Evolutionary conservation across 2,888 invertebrate species (phyloP), one percentile per base, ranked within the genome.

Genomic region (Trachelus tabidus): DNA sequence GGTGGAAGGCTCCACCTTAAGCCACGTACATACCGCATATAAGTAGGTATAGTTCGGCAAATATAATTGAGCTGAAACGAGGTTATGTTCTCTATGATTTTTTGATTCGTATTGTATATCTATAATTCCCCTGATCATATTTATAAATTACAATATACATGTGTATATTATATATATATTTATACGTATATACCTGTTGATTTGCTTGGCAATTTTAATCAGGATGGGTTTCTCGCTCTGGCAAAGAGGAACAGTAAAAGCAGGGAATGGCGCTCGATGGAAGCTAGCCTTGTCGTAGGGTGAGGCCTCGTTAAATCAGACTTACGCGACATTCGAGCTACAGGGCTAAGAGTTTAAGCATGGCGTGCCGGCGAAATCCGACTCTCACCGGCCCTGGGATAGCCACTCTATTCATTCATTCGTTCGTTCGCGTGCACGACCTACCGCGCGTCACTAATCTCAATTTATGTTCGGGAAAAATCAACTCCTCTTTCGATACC

Each of bases 361-460:
- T 82, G 82, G 82, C 81, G 81, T 84, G 82, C 87, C 71, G 85
- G 87, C 87, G 89, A 88, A 89, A 89, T 82, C 84, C 83, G 89
- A 89, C 84, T 84, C 83, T 80, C 56, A 56, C 84, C 80, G 83
- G 81, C 83, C 82, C 81, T 79, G 78, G 78, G 80, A 79, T 80
- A 82, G 79, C 78, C 69, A 68, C 79, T 76, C 78, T 83, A 82
- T 85, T 85, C 83, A 84, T 86, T 87, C 86, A 85, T 85, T 85
- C 85, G 82, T 83, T 79, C 80, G 80, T 81, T 85, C 87, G 86
- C 85, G 84, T 83, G 83, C 83, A 81, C 87, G 90, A 90, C 90
- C 89, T 89, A 90, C 89, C 90, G 89, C 90, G 87, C 89, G 88
- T 84, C 86, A 84, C 86, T 89, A 88, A 90, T 90, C 90, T 87